These are phyloP conservation scores for Aleadryas rufinucha DNA, from an alignment of 2,113 vertebrate genomes.

Conservation along the genomic window DNA sequence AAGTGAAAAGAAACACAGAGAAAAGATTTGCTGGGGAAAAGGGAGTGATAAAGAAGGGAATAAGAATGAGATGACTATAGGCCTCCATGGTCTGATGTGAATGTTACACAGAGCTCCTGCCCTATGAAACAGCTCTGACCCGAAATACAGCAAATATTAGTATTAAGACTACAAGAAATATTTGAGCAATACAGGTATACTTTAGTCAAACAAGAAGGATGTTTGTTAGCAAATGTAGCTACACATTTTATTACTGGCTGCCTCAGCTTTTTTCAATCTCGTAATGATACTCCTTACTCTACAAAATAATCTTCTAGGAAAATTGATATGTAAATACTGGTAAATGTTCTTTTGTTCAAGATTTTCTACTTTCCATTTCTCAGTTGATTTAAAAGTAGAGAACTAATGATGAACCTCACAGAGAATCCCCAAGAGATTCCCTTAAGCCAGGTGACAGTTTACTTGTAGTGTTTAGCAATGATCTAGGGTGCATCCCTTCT, in stretches of 20 bases:
- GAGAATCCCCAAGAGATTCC: background rate
- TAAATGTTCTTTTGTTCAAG: background rate
- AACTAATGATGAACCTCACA: background rate
- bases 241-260: background rate
- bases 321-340: background rate
- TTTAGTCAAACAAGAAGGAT: background rate
- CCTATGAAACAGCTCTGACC: background rate
- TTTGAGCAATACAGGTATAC: background rate
- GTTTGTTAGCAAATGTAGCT: background rate
- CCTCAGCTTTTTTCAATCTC: background rate
- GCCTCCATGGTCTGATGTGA: background rate
- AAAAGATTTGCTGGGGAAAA: background rate
- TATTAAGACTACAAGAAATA: background rate
- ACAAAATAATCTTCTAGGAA: background rate
- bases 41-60: background rate
- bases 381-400: background rate
- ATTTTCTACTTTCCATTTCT: background rate
- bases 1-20: background rate
- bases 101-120: background rate
- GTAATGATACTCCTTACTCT: background rate
- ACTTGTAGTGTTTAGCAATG: background rate
- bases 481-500: background rate
- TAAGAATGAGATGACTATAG: background rate
- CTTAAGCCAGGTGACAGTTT: background rate
- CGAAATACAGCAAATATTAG: background rate